Base-by-base conservation (phyloP, 2,797 vertebrate species). In the Allobates femoralis region DNA sequence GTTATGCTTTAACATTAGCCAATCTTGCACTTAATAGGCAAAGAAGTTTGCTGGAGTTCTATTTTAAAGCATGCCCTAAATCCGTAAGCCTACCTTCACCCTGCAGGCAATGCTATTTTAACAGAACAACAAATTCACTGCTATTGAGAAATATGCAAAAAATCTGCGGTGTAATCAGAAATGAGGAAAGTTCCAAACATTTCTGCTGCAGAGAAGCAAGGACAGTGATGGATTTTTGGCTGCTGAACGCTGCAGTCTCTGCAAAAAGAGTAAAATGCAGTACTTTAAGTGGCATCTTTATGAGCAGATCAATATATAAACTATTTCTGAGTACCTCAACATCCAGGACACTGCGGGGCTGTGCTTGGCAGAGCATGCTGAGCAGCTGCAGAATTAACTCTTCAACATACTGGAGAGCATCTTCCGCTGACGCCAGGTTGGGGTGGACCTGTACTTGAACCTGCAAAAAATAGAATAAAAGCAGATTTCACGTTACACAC, bases 361-460 rank as follows among this genome's bases (percentile, higher is more conserved):
- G 97, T 82, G 97, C 97, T 93, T 98, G 97, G 92, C 98, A 99
- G 71, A 99, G 89, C 95, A 97, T 97, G 93, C 95, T 98, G 90
- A 99, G 93, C 90, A 99, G 93, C 3, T 98, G 96, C 85, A 99
- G 95, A 92, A 99, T 98, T 92, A 99, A 94, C 92, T 98, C 97
- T 92, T 99, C 97, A 75, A 99, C 97, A 91, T 99, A 98, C 90
- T 99, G 97, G 91, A 99, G 94, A 0, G 98, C 98, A 92, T 97
- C 97, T 94, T 97, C 97, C 91, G 96, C 97, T 90, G 97, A 98
- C 26, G 96, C 96, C 90, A 99, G 95, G 90, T 97, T 97, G 55
- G 98, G 97, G 89, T 99, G 98, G 89, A 98, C 98, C 94, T 99
- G 98, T 84, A 94, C 95, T 91, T 99, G 95, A 89, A 99, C 98